A percentile compares a stretch with the other conserved stretches of the same genome.
Conservation (phyloP, 2,113 vertebrate species). For the Phalacrocorax brasilianus region DNA sequence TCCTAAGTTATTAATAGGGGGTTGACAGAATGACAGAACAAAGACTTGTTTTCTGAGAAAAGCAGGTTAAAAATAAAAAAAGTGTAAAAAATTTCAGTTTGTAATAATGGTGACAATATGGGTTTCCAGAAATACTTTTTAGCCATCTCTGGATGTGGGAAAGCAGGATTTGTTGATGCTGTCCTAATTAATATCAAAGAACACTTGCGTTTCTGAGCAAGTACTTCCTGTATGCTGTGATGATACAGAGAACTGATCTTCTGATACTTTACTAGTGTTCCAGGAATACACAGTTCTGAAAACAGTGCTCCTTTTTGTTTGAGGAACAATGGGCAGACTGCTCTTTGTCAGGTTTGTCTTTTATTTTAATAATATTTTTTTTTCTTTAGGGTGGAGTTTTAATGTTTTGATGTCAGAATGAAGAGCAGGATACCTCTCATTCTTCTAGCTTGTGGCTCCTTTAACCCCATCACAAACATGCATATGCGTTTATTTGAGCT, state of each 20-base stretch:
- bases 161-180: not conserved
- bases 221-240: not conserved
- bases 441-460: slow-evolving; percentile 88
- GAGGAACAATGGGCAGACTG: not conserved
- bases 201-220: not conserved
- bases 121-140: not conserved
- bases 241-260: not conserved
- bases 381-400: slow-evolving; percentile 40
- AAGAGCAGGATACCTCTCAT: slow-evolving; percentile 81
- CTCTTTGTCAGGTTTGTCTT: not conserved
- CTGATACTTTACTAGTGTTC: not conserved
- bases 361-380: not conserved
- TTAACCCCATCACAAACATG: slow-evolving; percentile 94
- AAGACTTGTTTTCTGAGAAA: not conserved
- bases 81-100: not conserved
- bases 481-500: slow-evolving; percentile 93
- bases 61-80: not conserved
- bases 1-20: not conserved
- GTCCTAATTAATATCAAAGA: not conserved
- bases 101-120: not conserved
- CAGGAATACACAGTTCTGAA: not conserved
- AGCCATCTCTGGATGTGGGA: not conserved
- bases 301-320: not conserved
- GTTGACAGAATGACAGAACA: not conserved
- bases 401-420: slow-evolving; percentile 65